phyloP scores from a whole-genome alignment of 2,113 vertebrate genomes.

The Cyanoramphus novaezelandiae region DNA sequence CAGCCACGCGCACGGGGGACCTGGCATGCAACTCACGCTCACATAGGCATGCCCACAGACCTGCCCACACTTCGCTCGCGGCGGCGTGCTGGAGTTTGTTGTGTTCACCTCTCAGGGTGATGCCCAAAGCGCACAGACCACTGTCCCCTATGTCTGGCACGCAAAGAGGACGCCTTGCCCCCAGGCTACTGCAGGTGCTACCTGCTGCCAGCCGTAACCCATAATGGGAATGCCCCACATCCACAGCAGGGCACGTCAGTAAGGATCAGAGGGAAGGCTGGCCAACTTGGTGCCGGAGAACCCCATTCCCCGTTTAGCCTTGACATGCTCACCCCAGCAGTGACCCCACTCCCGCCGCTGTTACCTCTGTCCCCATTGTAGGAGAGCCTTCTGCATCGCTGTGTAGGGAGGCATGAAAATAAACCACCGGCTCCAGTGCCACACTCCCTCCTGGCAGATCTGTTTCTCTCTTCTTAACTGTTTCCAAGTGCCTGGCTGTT shows the following conservation, averaged over 20 bases:
- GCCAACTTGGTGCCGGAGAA: not conserved
- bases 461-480: conserved; percentile 68
- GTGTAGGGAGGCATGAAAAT: conserved; percentile 60
- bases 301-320: not conserved
- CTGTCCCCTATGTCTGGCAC: rapidly evolving
- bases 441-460: conserved; percentile 64
- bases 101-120: not conserved
- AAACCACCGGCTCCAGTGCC: conserved; percentile 50
- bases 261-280: not conserved
- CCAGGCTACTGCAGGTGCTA: not conserved
- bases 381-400: conserved; percentile 28
- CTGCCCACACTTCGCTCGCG: not conserved
- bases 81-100: rapidly evolving
- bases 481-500: conserved; percentile 63
- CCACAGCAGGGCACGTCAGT: not conserved
- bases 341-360: rapidly evolving
- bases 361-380: conserved; percentile 35
- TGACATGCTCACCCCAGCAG: not conserved
- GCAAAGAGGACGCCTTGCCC: not conserved
- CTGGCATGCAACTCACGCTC: not conserved
- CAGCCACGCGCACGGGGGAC: not conserved
- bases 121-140: not conserved
- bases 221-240: not conserved
- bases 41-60: not conserved
- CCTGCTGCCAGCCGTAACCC: not conserved